A percentile compares a stretch with the other conserved stretches of the same genome.
phyloP scores from a whole-genome alignment of 2,888 invertebrate genomes.

The Heliconius ethilla region DNA sequence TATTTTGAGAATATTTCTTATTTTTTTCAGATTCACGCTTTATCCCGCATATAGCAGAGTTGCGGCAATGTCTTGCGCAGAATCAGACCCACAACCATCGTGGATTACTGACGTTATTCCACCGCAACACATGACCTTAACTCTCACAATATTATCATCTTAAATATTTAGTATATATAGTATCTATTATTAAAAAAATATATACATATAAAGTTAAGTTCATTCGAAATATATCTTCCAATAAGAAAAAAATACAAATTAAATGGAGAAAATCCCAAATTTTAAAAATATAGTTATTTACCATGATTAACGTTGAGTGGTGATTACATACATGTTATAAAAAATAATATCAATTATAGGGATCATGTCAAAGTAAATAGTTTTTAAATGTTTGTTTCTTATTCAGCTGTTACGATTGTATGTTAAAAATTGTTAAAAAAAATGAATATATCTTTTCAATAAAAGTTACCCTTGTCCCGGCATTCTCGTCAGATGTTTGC shows the following conservation, averaged over 20 bases:
- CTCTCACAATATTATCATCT: background rate
- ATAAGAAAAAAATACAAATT: background rate
- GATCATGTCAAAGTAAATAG: background rate
- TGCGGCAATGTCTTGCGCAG: too few relatives aligned
- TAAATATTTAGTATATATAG: too few relatives aligned
- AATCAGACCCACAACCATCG: too few relatives aligned
- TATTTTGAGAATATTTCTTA: background rate
- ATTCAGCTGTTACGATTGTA: too few relatives aligned
- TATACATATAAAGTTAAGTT: background rate
- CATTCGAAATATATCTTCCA: conserved; percentile 1
- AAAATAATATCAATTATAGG: conserved; percentile 5
- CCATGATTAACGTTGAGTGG: background rate
- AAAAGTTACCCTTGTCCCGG: conserved; percentile 25
- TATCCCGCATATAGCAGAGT: background rate
- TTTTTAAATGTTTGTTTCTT: background rate
- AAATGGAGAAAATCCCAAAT: background rate
- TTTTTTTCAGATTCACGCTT: background rate
- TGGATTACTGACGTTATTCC: background rate
- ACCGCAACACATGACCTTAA: background rate
- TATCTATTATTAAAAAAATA: background rate
- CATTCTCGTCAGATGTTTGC: conserved; percentile 10
- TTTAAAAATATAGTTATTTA: background rate
- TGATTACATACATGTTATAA: background rate
- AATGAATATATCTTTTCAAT: background rate
- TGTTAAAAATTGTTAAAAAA: too few relatives aligned